A percentile compares a stretch with the other conserved stretches of the same genome.
These are phyloP conservation scores for Scolopax rusticola DNA, from an alignment of 2,797 vertebrate genomes.

Conservation along the genomic window DNA sequence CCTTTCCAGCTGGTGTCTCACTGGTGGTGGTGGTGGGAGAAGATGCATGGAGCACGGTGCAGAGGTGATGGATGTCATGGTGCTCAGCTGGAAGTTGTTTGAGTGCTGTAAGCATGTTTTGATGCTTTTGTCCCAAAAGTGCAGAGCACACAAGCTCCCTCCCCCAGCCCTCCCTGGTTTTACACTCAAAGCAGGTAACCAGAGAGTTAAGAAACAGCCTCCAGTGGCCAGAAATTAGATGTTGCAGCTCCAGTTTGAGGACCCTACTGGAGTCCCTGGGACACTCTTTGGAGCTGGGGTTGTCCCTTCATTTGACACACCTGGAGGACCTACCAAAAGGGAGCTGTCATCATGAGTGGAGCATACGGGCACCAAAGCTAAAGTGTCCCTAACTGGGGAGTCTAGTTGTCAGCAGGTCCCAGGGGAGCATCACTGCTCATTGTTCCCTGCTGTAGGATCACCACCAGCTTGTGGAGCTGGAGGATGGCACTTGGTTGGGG, in stretches of 20 bases:
- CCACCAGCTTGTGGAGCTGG: not conserved
- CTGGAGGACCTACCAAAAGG: not conserved
- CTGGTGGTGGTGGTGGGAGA: not conserved
- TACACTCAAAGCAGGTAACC: not conserved
- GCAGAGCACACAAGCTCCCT: not conserved
- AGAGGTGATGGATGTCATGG: not conserved
- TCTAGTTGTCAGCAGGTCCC: not conserved
- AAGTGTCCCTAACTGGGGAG: too few species aligned
- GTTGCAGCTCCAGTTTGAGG: not conserved
- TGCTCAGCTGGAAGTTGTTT: not conserved
- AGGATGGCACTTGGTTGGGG: accelerated
- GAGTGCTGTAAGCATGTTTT: not conserved
- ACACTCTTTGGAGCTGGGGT: not conserved
- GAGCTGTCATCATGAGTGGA: accelerated
- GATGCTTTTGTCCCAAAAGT: not conserved
- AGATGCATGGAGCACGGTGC: accelerated
- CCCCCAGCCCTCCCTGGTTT: not conserved
- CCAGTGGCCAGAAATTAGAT: not conserved
- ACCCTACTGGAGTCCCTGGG: not conserved
- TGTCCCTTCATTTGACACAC: not conserved
- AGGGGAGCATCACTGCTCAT: not conserved
- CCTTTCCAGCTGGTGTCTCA: not conserved
- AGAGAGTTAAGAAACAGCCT: not conserved
- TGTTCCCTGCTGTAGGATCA: not conserved
- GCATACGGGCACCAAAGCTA: not conserved